Evolutionary conservation across 2,888 invertebrate genomes (phyloP).

Genomic region (Mesorhabditis sp.): DNA sequence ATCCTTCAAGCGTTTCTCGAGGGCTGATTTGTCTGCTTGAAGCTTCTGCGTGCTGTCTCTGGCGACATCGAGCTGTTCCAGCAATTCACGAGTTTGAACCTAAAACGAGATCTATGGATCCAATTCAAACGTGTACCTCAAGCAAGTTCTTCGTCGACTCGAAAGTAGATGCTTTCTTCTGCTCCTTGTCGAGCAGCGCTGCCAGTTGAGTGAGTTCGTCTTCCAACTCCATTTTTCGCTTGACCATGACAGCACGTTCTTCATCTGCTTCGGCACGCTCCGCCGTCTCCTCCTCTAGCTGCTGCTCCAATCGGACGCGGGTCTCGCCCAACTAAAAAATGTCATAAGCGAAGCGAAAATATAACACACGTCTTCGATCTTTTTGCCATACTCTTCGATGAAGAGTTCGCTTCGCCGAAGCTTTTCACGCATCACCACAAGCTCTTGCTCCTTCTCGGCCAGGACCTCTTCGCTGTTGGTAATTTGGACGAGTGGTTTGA

Average conservation of each 20-base stretch:
- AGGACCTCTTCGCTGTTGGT: constrained; percentile 98
- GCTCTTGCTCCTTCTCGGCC: constrained; percentile 91
- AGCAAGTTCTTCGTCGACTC: constrained; percentile 80
- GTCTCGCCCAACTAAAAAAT: constrained; percentile 6
- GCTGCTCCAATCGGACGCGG: neutral
- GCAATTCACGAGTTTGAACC: constrained; percentile 39
- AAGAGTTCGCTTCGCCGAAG: constrained; percentile 34
- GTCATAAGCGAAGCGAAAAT: constrained; percentile 1
- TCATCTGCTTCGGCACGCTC: constrained; percentile 93
- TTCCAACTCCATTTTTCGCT: constrained; percentile 14
- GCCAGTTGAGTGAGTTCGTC: constrained; percentile 17
- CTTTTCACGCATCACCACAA: constrained; percentile 61
- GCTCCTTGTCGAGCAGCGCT: constrained; percentile 14
- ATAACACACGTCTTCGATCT: constrained; percentile 20
- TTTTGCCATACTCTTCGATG: constrained; percentile 23
- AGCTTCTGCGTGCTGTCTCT: constrained; percentile 91
- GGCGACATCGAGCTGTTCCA: constrained; percentile 78
- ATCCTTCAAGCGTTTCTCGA: constrained; percentile 77
- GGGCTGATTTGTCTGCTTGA: constrained; percentile 91
- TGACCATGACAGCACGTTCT: constrained; percentile 17
- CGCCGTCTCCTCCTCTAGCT: constrained; percentile 81
- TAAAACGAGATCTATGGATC: neutral
- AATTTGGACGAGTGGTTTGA: constrained; percentile 86
- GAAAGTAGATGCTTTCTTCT: constrained; percentile 13
- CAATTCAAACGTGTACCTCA: constrained; percentile 62